These are phyloP conservation scores for Chalcosyrphus nemorum DNA, from an alignment of 2,888 invertebrate species.

Conservation along the genomic window DNA sequence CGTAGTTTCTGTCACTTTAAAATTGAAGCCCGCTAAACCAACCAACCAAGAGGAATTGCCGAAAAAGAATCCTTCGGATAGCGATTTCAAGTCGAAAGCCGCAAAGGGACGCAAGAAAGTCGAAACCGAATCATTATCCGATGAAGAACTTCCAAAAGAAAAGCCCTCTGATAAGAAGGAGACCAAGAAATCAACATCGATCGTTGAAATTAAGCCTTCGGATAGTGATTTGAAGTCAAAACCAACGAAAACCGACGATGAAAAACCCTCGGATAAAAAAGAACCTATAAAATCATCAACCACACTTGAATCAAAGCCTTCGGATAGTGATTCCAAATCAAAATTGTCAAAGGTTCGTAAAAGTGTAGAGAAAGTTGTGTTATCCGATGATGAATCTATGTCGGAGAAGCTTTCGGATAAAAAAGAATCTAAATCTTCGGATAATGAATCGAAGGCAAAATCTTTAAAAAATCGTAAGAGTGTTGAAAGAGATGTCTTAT, in stretches of 20 bases:
- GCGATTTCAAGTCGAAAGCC: neutral
- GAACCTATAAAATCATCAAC: neutral
- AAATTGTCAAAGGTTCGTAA: neutral
- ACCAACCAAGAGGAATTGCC: neutral
- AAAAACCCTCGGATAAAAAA: neutral
- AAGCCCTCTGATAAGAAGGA: neutral
- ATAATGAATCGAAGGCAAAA: neutral
- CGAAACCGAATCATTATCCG: neutral
- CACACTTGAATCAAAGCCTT: neutral
- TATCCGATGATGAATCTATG: neutral
- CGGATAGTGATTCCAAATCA: neutral
- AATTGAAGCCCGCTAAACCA: slow-evolving; percentile 6
- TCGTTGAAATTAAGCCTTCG: neutral
- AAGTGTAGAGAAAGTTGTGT: neutral
- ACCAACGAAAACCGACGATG: neutral
- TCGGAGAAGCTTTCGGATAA: neutral
- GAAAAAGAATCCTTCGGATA: slow-evolving; percentile 1
- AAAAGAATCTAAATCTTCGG: neutral
- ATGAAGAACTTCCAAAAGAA: neutral
- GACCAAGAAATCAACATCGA: neutral
- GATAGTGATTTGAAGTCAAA: neutral
- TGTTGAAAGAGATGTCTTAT: neutral
- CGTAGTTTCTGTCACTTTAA: neutral
- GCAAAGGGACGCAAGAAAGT: neutral
- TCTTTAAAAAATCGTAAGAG: neutral